Base-by-base conservation (phyloP, 2,888 invertebrate genomes). In the Toxonevra muliebris region DNA sequence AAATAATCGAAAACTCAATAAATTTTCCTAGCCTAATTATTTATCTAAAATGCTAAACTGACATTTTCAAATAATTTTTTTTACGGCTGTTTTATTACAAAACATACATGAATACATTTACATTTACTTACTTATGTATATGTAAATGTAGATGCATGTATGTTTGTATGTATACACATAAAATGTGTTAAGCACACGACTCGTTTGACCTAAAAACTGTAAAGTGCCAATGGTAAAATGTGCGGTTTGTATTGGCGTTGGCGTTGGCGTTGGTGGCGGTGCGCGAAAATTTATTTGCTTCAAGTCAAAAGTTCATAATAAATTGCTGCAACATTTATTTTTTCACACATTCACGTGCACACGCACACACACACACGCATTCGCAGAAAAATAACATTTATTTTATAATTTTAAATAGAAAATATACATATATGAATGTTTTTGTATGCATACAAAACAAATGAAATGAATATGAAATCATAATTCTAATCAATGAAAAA, bases 251-350 rank as follows among this genome's bases (percentile, higher is more conserved):
- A 53, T 12, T 15, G 53, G 53, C 53, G 1, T n/a, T n/a, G 15
- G 11, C 20, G 19, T 4, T 7, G 13, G 13, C 7, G 17, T 17
- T 12, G 54, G 4, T 12, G 54, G 12, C 11, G 15, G 13, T 48
- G 48, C 48, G 48, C 48, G 48, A 54, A 54, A 54, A 54, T 54
- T 54, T 54, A 54, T 54, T 54, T 54, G 54, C 54, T 54, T 17
- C 20, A 54, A 54, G 54, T 54, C 54, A 54, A 19, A 54, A 54
- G 54, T 54, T n/a, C 54, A 54, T 54, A 54, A 54, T 54, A 54
- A 54, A 54, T 54, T 54, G 54, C 54, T 10, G 48, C 48, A 15
- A 48, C 15, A 48, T 48, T n/a, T 48, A 30, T 30, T 30, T 30
- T 30, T 30, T 7, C 30, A 30, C 30, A 30, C 30, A 30, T 7